phyloP scores from a whole-genome alignment of 2,113 vertebrate species.

The Paedocypris sp. region DNA sequence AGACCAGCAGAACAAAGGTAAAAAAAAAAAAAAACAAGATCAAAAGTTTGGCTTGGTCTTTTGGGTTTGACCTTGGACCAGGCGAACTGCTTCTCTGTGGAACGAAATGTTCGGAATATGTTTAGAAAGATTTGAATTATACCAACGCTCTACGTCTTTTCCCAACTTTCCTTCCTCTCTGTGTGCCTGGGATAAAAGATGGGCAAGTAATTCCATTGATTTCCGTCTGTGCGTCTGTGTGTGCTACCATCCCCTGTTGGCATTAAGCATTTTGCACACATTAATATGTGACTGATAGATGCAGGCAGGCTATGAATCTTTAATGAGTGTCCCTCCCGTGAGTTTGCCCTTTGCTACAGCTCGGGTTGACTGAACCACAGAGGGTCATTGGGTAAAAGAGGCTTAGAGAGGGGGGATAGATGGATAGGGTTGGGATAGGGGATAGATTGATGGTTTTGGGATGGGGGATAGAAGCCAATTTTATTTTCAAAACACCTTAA shows the following conservation, averaged over 20 bases:
- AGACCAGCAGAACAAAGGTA: background rate
- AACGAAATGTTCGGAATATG: slow-evolving; percentile 13
- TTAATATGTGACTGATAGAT: slow-evolving; percentile 40
- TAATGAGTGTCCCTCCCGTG: slow-evolving; percentile 23
- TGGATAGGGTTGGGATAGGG: background rate
- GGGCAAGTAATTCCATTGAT: slow-evolving; percentile 37
- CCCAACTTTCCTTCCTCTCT: background rate
- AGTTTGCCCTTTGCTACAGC: slow-evolving; percentile 27
- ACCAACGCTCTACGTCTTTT: background rate
- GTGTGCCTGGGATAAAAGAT: slow-evolving; percentile 8
- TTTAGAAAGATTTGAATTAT: background rate
- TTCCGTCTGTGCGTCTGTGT: slow-evolving; percentile 29
- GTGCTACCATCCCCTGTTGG: slow-evolving; percentile 28
- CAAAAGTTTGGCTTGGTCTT: background rate
- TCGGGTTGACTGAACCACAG: slow-evolving; percentile 6
- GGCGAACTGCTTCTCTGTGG: background rate
- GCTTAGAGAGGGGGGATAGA: background rate
- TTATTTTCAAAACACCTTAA: too few species aligned
- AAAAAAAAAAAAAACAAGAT: background rate
- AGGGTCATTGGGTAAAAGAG: slow-evolving; percentile 14
- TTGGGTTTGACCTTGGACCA: background rate
- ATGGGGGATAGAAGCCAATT: too few species aligned
- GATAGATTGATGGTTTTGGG: slow-evolving; percentile 1
- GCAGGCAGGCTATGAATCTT: slow-evolving; percentile 38
- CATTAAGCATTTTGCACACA: slow-evolving; percentile 32